Evolutionary conservation across 1,140 invertebrate species (phyloP), one percentile per base, ranked within the genome.

Genomic region (Daktulosphaira vitifoliae): DNA sequence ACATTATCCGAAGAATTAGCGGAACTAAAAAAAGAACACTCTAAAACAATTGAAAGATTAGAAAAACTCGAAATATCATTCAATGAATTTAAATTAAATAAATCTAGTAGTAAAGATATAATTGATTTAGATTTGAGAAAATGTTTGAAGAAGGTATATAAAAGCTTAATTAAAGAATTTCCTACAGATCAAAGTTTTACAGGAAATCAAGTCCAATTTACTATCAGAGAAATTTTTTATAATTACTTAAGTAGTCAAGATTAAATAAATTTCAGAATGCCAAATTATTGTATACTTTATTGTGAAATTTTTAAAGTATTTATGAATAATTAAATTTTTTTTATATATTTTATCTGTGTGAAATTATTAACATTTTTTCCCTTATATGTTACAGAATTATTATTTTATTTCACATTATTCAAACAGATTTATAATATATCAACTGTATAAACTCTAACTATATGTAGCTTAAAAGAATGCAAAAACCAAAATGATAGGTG

Each of bases 121-220:
- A 20, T 2, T 9, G 39, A 59, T 2, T n/a, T 23, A 54, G 48
- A 49, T 16, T 18, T 51, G 2, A 59, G 42, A 18, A 59, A 59
- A 46, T 46, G 37, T 0, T 26, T 62, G 42, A 48, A 48, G 26
- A 29, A 1, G 0, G 1, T 62, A 4, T 62, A 48, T 62, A 62
- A 62, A 20, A 62, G n/a, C 29, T 26, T 62, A 62, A 2, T n/a
- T 29, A 7, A 20, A 8, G 42, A 48, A 25, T 62, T 62, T 33
- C 56, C 56, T 8, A 39, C n/a, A 20, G 56, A 62, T 26, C 42
- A 62, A 62, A 62, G 23, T 18, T 62, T 62, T 62, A 15, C 56
- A 22, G 56, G 56, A 20, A 48, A 16, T 26, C 8, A 62, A 48
- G 29, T 62, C 29, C 56, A 62, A 48, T 26, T 23, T 46, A 48